Evolutionary conservation across 1,140 invertebrate species (phyloP).

Genomic region (Brachionus manjavacas): DNA sequence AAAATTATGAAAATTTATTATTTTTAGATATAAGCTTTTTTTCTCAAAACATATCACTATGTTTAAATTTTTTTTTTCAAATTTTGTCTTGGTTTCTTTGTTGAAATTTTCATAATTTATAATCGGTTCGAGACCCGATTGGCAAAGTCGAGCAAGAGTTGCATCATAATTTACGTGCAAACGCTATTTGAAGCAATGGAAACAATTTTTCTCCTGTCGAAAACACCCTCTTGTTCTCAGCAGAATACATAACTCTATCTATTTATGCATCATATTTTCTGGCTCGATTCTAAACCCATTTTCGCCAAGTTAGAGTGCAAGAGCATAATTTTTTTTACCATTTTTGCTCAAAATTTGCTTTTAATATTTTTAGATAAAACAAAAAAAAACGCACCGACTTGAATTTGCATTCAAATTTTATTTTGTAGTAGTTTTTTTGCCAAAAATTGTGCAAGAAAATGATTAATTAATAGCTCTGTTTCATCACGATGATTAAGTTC

Average conservation of each 20-base stretch:
- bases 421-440: neutral
- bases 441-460: neutral
- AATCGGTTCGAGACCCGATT: neutral
- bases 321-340: constrained; percentile 8
- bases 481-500: neutral
- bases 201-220: neutral
- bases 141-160: neutral
- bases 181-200: neutral
- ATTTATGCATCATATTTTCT: neutral
- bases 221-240: neutral
- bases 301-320: neutral
- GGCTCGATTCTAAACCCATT: neutral
- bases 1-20: neutral
- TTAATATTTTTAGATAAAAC: neutral
- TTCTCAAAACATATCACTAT: neutral
- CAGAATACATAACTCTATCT: neutral
- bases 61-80: neutral
- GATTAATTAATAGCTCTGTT: neutral
- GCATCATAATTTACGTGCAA: neutral
- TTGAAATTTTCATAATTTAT: constrained; percentile 2
- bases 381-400: neutral
- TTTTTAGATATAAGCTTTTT: neutral
- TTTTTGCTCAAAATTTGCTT: neutral
- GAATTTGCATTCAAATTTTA: neutral
- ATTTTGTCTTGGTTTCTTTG: neutral